Base-by-base conservation (phyloP, 2,888 invertebrate genomes). In the Carcina quercana region DNA sequence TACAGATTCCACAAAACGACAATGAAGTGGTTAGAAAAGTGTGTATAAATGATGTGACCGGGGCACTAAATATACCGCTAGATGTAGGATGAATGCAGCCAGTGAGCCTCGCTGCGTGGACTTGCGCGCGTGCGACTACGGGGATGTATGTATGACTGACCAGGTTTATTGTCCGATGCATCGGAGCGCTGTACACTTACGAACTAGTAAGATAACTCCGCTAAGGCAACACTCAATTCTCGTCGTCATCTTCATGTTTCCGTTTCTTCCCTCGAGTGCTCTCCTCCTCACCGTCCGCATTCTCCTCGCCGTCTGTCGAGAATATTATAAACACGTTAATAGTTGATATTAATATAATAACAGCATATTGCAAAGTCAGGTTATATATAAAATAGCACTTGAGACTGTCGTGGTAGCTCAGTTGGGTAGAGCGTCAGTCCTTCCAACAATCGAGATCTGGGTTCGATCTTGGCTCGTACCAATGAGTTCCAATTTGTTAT, bases 181-280 rank as follows among this genome's bases (percentile, higher is more conserved):
- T 72, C 74, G 78, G 79, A 75, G 74, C 70, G 69, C 75, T 79
- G 76, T 79, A 78, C 75, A 78, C 82, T 82, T 83, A 82, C 75
- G 60, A 76, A 67, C 79, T 80, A 79, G 74, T 75, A 75, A 72
- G 78, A 72, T 69, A 70, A 72, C 72, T 71, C 74, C 71, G 68
- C 50, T 73, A 80, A 79, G 79, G 82, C 80, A 73, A 68, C 67
- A 62, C 70, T 83, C 76, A 85, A 66, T 83, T 84, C 37, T 85
- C 83, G 21, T 82, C 78, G n/a, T 82, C 83, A 24, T 86, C 86
- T 49, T 86, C 86, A 40, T 85, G 86, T 82, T 87, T 87, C 62
- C 87, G 83, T 52, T 87, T 87, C 67, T 87, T 87, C 66, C 87
- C 87, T 53, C 87, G 76, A 59, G 86, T 86, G 56, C 86, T 83